phyloP scores from a whole-genome alignment of 2,797 vertebrate species.

The Acrossocheilus wenchowensis region DNA sequence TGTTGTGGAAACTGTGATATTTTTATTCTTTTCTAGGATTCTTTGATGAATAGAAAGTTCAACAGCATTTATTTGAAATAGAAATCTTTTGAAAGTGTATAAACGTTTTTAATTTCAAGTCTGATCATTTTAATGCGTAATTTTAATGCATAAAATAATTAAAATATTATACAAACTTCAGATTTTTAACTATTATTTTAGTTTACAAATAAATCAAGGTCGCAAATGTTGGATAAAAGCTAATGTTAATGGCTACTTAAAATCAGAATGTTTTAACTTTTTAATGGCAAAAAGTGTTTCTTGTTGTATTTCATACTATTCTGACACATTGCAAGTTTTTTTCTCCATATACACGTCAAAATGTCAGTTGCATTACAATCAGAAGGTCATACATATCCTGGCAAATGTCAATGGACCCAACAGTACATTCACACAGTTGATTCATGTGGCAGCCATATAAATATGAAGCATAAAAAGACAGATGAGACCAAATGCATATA shows the following conservation, averaged over 20 bases:
- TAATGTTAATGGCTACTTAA: too few species aligned
- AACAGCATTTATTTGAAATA: too few species aligned
- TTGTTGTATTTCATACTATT: background rate
- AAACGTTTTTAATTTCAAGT: too few species aligned
- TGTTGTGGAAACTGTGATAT: background rate
- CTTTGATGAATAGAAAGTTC: background rate
- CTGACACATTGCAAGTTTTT: background rate
- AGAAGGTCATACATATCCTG: conserved; percentile 12
- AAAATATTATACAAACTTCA: too few species aligned
- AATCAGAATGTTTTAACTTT: background rate
- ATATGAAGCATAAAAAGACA: background rate
- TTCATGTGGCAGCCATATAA: background rate
- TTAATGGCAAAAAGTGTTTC: background rate
- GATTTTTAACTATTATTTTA: too few species aligned
- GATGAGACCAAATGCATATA: background rate
- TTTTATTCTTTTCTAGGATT: background rate
- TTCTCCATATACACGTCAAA: background rate
- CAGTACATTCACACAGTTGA: conserved; percentile 9
- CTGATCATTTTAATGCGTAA: too few species aligned
- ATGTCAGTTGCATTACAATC: conserved; percentile 19
- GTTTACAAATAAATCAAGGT: too few species aligned
- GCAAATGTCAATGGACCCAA: conserved; percentile 7
- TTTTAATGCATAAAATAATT: too few species aligned
- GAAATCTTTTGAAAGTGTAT: background rate
- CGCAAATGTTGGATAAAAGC: too few species aligned